Conservation (phyloP, 2,888 invertebrate genomes). For the Lydus trimaculatus region DNA sequence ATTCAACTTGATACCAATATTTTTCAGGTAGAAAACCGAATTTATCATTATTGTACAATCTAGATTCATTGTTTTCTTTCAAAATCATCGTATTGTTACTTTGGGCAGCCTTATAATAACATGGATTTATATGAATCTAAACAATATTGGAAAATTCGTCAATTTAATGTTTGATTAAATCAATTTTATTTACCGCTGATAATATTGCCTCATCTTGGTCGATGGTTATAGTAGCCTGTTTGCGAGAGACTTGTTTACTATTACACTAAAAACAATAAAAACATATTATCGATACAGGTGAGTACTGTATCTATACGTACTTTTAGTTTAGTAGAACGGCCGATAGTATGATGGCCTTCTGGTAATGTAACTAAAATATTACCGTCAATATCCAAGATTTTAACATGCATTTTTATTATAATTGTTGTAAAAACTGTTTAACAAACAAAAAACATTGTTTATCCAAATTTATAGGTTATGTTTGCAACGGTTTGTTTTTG, state of each 20-base stretch:
- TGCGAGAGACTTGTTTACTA: slow-evolving; percentile 64
- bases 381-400: slow-evolving; percentile 33
- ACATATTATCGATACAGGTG: neutral
- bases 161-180: neutral
- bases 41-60: slow-evolving; percentile 62
- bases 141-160: slow-evolving; percentile 39
- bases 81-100: slow-evolving; percentile 54
- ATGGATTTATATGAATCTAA: slow-evolving; percentile 66
- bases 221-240: slow-evolving; percentile 63
- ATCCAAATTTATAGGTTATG: too few relatives aligned
- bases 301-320: slow-evolving; percentile 31
- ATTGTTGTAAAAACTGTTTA: neutral
- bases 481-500: too few relatives aligned
- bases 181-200: slow-evolving; percentile 56
- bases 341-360: slow-evolving; percentile 42
- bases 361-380: slow-evolving; percentile 31
- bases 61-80: slow-evolving; percentile 51
- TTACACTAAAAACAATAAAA: slow-evolving; percentile 56
- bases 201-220: slow-evolving; percentile 55
- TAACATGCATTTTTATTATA: slow-evolving; percentile 13
- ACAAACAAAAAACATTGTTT: too few relatives aligned
- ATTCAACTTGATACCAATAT: slow-evolving; percentile 62
- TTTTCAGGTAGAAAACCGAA: slow-evolving; percentile 64
- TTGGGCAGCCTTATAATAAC: slow-evolving; percentile 60
- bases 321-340: slow-evolving; percentile 40